A percentile compares a stretch with the other conserved stretches of the same genome.
Evolutionary conservation across 1,140 invertebrate species (phyloP).

Genomic region (Calliopsis andreniformis): DNA sequence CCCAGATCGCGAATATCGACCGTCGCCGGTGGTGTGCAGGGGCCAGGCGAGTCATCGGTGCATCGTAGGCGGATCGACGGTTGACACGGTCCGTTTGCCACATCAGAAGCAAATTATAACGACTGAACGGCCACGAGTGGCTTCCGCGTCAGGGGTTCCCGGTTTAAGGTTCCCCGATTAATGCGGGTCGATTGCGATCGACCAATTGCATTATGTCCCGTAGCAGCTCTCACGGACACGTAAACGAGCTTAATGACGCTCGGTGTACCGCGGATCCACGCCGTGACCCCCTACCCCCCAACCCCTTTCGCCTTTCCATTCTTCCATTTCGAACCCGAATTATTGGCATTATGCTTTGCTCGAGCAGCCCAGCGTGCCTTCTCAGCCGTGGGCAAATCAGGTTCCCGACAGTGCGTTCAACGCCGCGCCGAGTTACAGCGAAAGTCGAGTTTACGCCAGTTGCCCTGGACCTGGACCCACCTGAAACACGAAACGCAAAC

Average conservation of each 20-base stretch:
- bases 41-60: neutral
- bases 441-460: too few species aligned
- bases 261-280: constrained; percentile 23
- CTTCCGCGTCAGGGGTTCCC: constrained; percentile 36
- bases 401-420: neutral
- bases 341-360: constrained; percentile 26
- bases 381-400: constrained; percentile 25
- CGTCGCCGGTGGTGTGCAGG: too few species aligned
- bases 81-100: constrained; percentile 40
- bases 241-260: constrained; percentile 37
- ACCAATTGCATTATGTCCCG: constrained; percentile 33
- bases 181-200: constrained; percentile 38
- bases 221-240: constrained; percentile 11
- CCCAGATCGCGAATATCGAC: constrained; percentile 19
- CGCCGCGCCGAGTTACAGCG: constrained; percentile 6
- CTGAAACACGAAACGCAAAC: constrained; percentile 24
- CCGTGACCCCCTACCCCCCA: neutral
- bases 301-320: neutral
- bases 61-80: constrained; percentile 9
- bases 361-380: neutral
- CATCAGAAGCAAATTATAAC: constrained; percentile 64
- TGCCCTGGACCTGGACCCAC: too few species aligned
- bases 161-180: constrained; percentile 51
- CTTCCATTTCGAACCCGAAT: constrained; percentile 9
- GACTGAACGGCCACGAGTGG: constrained; percentile 48